Evolutionary conservation across 1,140 invertebrate species (phyloP).

Genomic region (Drosophila subobscura): DNA sequence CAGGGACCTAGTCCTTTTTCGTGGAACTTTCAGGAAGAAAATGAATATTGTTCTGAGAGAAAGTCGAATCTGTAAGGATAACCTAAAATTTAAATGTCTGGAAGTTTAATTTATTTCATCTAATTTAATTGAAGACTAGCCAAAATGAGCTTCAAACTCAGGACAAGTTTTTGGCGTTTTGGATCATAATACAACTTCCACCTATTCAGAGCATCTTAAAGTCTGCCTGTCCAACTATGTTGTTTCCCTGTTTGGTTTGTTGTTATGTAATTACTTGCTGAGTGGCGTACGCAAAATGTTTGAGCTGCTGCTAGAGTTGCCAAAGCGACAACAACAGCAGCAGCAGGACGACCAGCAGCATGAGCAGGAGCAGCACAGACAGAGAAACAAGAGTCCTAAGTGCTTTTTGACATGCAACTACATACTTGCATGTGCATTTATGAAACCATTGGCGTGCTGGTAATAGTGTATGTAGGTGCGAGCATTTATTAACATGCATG

Average conservation of each 20-base stretch:
- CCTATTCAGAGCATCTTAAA: constrained; percentile 1
- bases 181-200: no score
- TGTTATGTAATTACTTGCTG: constrained; percentile 76
- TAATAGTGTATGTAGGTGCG: constrained; percentile 54
- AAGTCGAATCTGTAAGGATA: no score
- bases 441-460: constrained; percentile 29
- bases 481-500: constrained; percentile 80
- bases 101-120: no score
- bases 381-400: constrained; percentile 45
- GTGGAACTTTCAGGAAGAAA: neutral
- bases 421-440: constrained; percentile 46
- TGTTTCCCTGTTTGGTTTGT: constrained; percentile 34
- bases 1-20: constrained; percentile 5
- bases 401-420: constrained; percentile 77
- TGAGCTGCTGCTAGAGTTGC: constrained; percentile 56
- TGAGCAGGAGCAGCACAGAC: constrained; percentile 22
- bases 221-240: neutral
- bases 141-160: no score
- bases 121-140: no score
- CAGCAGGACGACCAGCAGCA: constrained; percentile 4
- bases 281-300: constrained; percentile 73
- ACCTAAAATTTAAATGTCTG: no score
- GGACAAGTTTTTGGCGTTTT: no score
- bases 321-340: constrained; percentile 23
- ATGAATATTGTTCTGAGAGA: neutral